Base-by-base conservation (phyloP, 2,888 invertebrate species). In the Tetramorium bicarinatum region DNA sequence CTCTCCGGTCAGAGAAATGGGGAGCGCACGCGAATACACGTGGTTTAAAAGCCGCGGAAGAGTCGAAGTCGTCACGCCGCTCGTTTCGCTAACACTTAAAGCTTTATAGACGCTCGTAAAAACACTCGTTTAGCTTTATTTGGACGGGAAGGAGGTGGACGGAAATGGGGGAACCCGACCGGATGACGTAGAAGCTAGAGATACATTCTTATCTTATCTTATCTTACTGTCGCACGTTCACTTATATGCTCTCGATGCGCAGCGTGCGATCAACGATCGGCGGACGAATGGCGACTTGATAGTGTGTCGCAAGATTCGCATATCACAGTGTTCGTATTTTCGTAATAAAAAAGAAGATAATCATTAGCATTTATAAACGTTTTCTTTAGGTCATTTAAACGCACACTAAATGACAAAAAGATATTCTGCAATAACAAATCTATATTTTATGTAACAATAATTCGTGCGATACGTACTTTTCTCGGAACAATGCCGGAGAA, bases 11-110 rank as follows among this genome's bases (percentile, higher is more conserved):
- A 49, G 56, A 59, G 29, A 41, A 72, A 29, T 86, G 21, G n/a
- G 85, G 84, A 4, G 47, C 41, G 15, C 52, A 82, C 85, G 87
- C 84, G 81, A 80, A 85, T 83, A 84, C 83, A 77, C 87, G 85
- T 76, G 71, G 18, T 75, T 84, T 72, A 61, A 56, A 76, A 49
- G 72, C 79, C 66, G 61, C 72, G 79, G 71, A 56, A 72, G 72
- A 86, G 83, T 86, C 64, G 64, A 71, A 61, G 72, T 64, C 75
- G 61, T 56, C 75, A 52, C 76, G 72, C 52, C 64, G 80, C 88
- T 90, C 93, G 93, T 94, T 95, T 94, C 92, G 94, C 93, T 92
- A 93, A 94, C 95, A 94, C 94, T 94, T 94, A 94, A 95, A 95
- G 94, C 92, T 95, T 95, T 95, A 95, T 95, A 94, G 94, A 91